Conservation (phyloP, 2,797 vertebrate genomes). For the Xiphorhynchus erythropygius region DNA sequence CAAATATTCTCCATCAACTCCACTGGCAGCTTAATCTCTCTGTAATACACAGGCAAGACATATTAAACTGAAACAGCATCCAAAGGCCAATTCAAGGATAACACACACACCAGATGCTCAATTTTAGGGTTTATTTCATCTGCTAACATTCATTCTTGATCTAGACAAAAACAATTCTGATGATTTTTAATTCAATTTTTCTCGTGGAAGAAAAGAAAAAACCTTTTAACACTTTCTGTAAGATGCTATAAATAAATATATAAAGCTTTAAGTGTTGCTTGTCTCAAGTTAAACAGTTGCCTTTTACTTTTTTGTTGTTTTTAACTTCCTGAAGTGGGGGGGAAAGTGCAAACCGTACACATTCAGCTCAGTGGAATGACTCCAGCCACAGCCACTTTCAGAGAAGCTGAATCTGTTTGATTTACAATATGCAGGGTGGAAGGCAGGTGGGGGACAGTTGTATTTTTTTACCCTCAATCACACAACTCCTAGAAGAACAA, state of each 20-base stretch:
- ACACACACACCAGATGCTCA: conserved; percentile 13
- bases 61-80: neutral
- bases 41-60: neutral
- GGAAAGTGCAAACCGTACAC: conserved; percentile 51
- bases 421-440: neutral
- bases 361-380: conserved; percentile 25
- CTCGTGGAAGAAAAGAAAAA: conserved; percentile 59
- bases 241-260: conserved; percentile 82
- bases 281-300: conserved; percentile 68
- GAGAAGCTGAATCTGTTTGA: conserved; percentile 20
- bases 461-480: neutral
- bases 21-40: neutral
- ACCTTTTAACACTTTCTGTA: conserved; percentile 54
- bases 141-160: conserved; percentile 76
- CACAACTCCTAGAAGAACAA: neutral
- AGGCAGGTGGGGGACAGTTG: neutral
- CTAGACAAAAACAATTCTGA: conserved; percentile 74
- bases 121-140: conserved; percentile 77
- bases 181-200: conserved; percentile 50
- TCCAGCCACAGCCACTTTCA: neutral
- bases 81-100: neutral
- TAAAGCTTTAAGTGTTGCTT: conserved; percentile 75
- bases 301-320: conserved; percentile 8
- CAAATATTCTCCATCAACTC: neutral
- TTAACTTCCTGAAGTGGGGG: conserved; percentile 39